Evolutionary conservation across 2,113 vertebrate genomes (phyloP).

Genomic region (Sminthopsis crassicaudata): DNA sequence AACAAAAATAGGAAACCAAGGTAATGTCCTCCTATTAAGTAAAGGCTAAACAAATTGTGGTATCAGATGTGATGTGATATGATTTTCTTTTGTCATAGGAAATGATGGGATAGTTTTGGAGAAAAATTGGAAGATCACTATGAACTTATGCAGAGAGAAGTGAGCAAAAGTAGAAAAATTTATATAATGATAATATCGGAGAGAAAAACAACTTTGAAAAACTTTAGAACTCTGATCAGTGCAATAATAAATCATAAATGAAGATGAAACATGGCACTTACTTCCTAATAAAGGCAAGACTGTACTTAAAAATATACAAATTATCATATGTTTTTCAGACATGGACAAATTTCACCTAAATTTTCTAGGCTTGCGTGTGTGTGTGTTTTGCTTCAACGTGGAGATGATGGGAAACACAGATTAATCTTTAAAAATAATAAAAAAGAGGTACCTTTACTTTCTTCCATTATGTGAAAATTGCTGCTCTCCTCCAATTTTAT

Average conservation of each 20-base stretch:
- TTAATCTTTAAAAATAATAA: background rate
- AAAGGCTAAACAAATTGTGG: background rate
- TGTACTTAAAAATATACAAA: background rate
- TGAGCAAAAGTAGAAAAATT: background rate
- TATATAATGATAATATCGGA: background rate
- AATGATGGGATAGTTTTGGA: background rate
- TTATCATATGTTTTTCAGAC: background rate
- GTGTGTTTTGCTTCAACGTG: background rate
- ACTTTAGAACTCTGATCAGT: background rate
- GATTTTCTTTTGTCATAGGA: background rate
- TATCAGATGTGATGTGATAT: background rate
- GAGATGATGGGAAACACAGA: background rate
- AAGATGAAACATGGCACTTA: background rate
- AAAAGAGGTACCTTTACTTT: background rate
- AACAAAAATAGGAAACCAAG: background rate
- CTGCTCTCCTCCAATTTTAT: background rate
- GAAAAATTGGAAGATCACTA: background rate
- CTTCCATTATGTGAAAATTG: background rate
- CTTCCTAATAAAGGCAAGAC: background rate
- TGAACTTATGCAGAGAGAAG: background rate
- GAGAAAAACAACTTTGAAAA: background rate
- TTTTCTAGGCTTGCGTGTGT: background rate
- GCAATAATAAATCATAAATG: background rate
- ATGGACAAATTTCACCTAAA: background rate
- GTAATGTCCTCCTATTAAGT: background rate